phyloP scores from a whole-genome alignment of 2,888 invertebrate genomes.

The Campaea margaritaria region DNA sequence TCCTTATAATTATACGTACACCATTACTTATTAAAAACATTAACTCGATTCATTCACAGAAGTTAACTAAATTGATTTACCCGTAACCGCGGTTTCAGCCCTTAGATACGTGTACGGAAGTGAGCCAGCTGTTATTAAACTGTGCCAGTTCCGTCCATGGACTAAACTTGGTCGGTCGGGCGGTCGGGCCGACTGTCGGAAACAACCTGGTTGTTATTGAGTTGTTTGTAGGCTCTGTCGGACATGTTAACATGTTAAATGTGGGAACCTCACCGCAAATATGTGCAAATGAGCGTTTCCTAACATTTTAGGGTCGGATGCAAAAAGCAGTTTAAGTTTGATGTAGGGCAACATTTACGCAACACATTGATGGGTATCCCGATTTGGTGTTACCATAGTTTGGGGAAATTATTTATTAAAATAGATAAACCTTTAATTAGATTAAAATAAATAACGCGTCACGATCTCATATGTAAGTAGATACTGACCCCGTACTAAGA shows the following conservation, averaged over 20 bases:
- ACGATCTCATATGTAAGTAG: too few species aligned
- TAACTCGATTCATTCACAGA: conserved; percentile 2
- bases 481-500: too few species aligned
- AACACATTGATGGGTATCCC: too few species aligned
- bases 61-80: conserved; percentile 29
- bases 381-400: too few species aligned
- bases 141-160: conserved; percentile 38
- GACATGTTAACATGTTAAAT: conserved; percentile 21
- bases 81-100: conserved; percentile 18
- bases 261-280: conserved; percentile 18
- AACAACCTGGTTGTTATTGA: conserved; percentile 26
- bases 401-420: too few species aligned
- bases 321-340: background rate
- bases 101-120: conserved; percentile 40
- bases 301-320: conserved; percentile 9
- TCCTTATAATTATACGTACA: too few species aligned
- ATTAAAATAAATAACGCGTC: too few species aligned
- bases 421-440: too few species aligned
- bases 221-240: conserved; percentile 17
- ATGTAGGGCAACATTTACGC: background rate
- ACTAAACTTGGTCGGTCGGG: conserved; percentile 31
- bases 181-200: conserved; percentile 12
- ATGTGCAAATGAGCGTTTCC: conserved; percentile 24
- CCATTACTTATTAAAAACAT: too few species aligned
- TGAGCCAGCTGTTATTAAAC: conserved; percentile 44